These are phyloP conservation scores for Pachyuromys duprasi DNA, from an alignment of 2,797 vertebrate genomes.

Conservation along the genomic window DNA sequence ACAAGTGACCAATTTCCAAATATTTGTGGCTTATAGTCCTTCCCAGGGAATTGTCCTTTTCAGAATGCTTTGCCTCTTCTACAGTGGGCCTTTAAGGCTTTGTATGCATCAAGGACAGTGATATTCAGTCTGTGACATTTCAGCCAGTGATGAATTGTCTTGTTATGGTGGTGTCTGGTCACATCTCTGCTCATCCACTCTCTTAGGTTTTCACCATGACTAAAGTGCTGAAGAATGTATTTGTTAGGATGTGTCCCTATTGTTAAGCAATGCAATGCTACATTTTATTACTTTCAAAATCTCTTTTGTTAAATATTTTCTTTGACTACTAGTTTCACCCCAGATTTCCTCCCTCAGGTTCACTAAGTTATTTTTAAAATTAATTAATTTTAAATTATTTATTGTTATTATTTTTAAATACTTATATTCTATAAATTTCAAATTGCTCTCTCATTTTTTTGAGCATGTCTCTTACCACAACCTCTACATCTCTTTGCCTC, in stretches of 20 bases:
- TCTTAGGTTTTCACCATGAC: not conserved
- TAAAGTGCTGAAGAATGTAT: not conserved
- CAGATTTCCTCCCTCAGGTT: not conserved
- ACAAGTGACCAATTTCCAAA: not conserved
- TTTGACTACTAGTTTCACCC: not conserved
- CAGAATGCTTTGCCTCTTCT: slow-evolving; percentile 19
- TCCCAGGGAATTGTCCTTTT: not conserved
- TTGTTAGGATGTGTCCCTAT: not conserved
- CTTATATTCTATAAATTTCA: slow-evolving; percentile 18
- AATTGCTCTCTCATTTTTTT: not conserved
- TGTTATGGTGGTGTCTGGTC: not conserved
- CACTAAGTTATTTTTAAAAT: not conserved
- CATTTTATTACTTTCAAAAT: slow-evolving; percentile 26
- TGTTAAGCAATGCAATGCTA: not conserved
- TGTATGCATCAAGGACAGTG: not conserved
- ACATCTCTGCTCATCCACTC: not conserved
- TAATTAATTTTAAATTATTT: slow-evolving; percentile 40
- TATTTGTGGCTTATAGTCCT: slow-evolving; percentile 7
- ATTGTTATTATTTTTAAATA: slow-evolving; percentile 22
- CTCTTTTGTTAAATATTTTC: slow-evolving; percentile 47
- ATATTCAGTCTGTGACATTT: not conserved
- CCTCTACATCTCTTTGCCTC: not conserved
- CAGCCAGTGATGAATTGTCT: not conserved
- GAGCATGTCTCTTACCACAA: not conserved
- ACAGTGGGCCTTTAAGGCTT: not conserved